phyloP scores from a whole-genome alignment of 2,113 vertebrate genomes.

The Amphiprion ocellaris region DNA sequence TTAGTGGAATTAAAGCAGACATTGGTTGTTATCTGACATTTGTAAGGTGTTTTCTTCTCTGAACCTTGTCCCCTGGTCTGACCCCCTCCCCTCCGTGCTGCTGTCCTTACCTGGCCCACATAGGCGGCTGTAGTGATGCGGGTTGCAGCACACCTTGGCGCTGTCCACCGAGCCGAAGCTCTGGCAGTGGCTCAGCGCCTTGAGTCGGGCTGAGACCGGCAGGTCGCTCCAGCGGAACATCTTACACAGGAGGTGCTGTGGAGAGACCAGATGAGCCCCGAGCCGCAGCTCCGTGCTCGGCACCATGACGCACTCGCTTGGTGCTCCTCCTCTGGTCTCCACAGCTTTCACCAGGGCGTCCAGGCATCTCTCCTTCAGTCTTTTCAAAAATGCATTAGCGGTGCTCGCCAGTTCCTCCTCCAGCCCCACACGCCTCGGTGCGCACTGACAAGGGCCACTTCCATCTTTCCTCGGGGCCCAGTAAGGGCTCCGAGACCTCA shows the following conservation, averaged over 20 bases:
- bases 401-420: conserved; percentile 88
- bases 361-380: conserved; percentile 92
- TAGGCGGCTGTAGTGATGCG: conserved; percentile 96
- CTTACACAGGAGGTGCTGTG: conserved; percentile 89
- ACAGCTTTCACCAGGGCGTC: conserved; percentile 92
- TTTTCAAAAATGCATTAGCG: conserved; percentile 90
- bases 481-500: conserved; percentile 69
- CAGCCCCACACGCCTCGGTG: conserved; percentile 54
- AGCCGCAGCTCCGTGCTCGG: conserved; percentile 87
- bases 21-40: neutral
- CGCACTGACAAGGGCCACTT: conserved; percentile 60
- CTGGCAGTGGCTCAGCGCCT: conserved; percentile 91
- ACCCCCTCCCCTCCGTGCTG: neutral
- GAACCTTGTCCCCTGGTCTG: neutral
- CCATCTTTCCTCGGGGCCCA: conserved; percentile 74
- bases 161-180: conserved; percentile 84
- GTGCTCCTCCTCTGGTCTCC: conserved; percentile 91
- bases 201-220: conserved; percentile 89
- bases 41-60: neutral
- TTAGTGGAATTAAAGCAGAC: neutral
- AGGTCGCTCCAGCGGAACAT: conserved; percentile 96
- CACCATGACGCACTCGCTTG: conserved; percentile 90
- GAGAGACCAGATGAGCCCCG: conserved; percentile 85
- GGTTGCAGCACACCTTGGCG: conserved; percentile 93
- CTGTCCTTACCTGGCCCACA: conserved; percentile 92